phyloP scores from a whole-genome alignment of 2,888 invertebrate species.

The Escarpia spicata region DNA sequence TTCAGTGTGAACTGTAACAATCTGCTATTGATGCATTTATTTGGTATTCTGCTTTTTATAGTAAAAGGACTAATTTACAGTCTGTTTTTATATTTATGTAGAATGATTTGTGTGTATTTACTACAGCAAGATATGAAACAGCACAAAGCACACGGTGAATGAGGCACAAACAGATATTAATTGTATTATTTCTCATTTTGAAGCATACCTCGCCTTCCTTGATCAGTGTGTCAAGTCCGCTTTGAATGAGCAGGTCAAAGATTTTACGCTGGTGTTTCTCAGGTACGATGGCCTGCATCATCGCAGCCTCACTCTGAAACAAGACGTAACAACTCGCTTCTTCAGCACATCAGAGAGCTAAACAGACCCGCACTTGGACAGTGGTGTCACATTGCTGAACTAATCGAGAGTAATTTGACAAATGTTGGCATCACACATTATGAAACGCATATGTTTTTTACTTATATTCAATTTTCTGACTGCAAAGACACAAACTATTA shows the following conservation, averaged over 20 bases:
- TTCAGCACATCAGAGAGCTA: no score
- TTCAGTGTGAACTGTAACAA: no score
- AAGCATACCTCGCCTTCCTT: conserved; percentile 43
- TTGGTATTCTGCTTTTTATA: no score
- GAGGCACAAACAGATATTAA: neutral
- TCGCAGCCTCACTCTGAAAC: conserved; percentile 77
- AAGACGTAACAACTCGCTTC: neutral
- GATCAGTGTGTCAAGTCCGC: conserved; percentile 77
- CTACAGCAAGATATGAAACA: no score
- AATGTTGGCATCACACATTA: neutral
- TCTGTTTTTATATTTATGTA: no score
- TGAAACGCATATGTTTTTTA: neutral
- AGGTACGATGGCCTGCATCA: conserved; percentile 87
- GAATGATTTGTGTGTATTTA: no score
- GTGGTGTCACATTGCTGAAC: neutral
- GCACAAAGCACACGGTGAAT: no score
- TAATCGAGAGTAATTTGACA: neutral
- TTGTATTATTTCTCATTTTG: neutral
- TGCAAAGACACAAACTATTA: no score
- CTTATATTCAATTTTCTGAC: no score
- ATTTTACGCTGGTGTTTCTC: conserved; percentile 82
- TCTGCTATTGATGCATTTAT: no score
- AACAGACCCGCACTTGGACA: neutral
- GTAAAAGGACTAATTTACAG: no score
- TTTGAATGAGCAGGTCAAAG: conserved; percentile 83